Evolutionary conservation across 2,797 vertebrate species (phyloP).

Genomic region (Gymnothorax reevesii): DNA sequence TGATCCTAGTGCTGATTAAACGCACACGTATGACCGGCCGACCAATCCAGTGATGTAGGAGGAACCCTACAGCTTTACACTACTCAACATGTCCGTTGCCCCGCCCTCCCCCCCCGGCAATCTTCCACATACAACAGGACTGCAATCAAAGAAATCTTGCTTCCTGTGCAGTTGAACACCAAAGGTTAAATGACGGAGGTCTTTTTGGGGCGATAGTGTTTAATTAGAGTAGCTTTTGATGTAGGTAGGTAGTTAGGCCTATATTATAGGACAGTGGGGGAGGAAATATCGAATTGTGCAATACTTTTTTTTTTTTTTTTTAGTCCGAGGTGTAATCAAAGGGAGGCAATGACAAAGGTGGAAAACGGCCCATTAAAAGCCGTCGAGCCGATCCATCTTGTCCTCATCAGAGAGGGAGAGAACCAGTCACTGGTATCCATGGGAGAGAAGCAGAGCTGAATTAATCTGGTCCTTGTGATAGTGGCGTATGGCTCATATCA

Average conservation of each 20-base stretch:
- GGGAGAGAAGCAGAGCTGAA: slow-evolving; percentile 11
- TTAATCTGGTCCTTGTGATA: not conserved
- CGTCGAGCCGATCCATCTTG: slow-evolving; percentile 28
- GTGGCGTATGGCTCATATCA: slow-evolving; percentile 18
- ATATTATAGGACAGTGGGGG: slow-evolving; percentile 5
- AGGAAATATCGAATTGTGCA: slow-evolving; percentile 53
- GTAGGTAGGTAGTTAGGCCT: not conserved
- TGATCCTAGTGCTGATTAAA: not conserved
- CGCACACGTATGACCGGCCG: not conserved
- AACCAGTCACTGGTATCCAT: not conserved
- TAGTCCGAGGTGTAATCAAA: slow-evolving; percentile 42
- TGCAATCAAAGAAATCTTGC: not conserved
- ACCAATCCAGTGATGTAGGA: not conserved
- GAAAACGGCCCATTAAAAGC: slow-evolving; percentile 11
- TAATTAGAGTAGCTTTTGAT: not conserved
- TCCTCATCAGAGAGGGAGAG: slow-evolving; percentile 17
- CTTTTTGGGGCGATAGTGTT: not conserved
- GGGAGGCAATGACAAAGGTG: slow-evolving; percentile 16
- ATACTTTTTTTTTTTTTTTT: slow-evolving; percentile 58
- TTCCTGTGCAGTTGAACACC: not conserved
- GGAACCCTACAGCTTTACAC: not conserved
- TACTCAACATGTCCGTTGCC: not conserved
- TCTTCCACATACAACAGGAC: not conserved
- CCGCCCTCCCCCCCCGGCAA: too few species aligned
- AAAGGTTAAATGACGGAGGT: not conserved